Evolutionary conservation across 2,888 invertebrate genomes (phyloP).

Genomic region (Amaurobius ferox): DNA sequence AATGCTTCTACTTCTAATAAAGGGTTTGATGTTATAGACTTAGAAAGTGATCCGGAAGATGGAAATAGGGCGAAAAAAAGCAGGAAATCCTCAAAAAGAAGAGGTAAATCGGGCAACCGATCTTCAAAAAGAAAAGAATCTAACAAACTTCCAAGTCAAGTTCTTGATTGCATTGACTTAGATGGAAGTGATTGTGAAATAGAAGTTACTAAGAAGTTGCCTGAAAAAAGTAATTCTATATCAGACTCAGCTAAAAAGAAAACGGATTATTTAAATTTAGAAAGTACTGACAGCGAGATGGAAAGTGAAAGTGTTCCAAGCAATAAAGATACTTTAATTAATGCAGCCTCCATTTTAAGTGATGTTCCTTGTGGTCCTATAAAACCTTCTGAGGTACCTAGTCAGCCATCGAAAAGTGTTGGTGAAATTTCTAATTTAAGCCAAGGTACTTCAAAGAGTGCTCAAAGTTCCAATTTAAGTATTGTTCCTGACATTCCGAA

Average conservation of each 20-base stretch:
- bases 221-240: neutral
- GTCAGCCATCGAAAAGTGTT: conserved; percentile 24
- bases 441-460: too few relatives aligned
- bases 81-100: neutral
- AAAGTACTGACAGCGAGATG: conserved; percentile 35
- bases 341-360: conserved; percentile 41
- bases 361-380: conserved; percentile 25
- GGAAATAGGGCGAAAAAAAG: neutral
- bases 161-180: neutral
- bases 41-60: neutral
- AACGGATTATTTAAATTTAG: conserved; percentile 41
- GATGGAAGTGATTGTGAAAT: neutral
- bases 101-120: neutral
- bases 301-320: neutral
- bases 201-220: neutral
- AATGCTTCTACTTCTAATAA: neutral
- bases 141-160: neutral
- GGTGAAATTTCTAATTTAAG: neutral
- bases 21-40: conserved; percentile 3
- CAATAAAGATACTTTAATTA: conserved; percentile 20
- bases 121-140: neutral
- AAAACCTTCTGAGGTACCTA: neutral
- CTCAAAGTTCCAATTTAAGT: too few relatives aligned
- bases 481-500: neutral
- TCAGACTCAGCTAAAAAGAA: neutral